These are phyloP conservation scores for Batillaria attramentaria DNA, from an alignment of 1,140 invertebrate genomes.

Conservation along the genomic window DNA sequence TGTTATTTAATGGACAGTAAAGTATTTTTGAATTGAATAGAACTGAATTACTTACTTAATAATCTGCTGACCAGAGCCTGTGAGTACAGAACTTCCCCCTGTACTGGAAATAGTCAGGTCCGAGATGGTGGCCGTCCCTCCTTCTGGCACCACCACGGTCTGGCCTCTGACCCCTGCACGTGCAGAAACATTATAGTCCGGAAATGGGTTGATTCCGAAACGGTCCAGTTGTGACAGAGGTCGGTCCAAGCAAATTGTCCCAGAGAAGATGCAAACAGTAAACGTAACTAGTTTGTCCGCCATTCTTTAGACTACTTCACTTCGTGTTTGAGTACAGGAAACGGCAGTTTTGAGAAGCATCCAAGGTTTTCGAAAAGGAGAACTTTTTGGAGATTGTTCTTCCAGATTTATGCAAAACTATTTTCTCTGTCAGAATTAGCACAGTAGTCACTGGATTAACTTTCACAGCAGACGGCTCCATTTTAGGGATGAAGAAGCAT, in stretches of 20 bases:
- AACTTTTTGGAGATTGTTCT: not conserved
- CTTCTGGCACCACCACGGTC: constrained; percentile 14
- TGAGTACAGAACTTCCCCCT: not conserved
- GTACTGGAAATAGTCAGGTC: constrained; percentile 22
- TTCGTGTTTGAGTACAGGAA: not conserved
- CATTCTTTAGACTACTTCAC: not conserved
- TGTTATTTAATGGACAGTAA: not conserved
- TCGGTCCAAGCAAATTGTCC: constrained; percentile 5
- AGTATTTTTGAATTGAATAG: too few species aligned
- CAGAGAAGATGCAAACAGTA: constrained; percentile 8
- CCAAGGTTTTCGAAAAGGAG: not conserved
- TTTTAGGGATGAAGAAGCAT: not conserved
- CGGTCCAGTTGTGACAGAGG: not conserved
- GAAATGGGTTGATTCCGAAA: not conserved
- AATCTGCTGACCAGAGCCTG: not conserved
- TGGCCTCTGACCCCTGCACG: constrained; percentile 8
- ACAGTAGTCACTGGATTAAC: not conserved
- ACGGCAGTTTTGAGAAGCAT: not conserved
- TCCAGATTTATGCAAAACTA: not conserved
- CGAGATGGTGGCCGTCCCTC: constrained; percentile 21
- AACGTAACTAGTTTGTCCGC: not conserved
- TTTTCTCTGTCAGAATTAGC: not conserved
- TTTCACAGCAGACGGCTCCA: not conserved
- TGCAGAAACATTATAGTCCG: not conserved
- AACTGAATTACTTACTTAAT: constrained; percentile 20